phyloP scores from a whole-genome alignment of 2,797 vertebrate genomes.

The Mareca strepera region DNA sequence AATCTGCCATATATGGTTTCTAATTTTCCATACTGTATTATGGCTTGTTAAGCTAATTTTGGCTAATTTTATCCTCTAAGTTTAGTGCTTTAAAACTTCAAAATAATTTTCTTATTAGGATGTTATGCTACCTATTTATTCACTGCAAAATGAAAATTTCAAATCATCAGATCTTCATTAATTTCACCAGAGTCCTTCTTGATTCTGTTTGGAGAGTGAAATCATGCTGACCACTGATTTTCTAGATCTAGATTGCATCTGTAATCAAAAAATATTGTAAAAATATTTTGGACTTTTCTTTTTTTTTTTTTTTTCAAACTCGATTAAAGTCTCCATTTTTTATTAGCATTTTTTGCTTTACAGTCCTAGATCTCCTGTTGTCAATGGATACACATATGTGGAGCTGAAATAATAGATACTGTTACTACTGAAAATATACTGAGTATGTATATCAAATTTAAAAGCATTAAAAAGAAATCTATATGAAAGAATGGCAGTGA shows the following conservation, averaged over 20 bases:
- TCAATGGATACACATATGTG: fast-evolving
- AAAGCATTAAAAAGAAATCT: neutral
- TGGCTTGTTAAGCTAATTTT: constrained; percentile 32
- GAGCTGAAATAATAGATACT: neutral
- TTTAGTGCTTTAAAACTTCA: neutral
- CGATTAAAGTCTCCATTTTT: neutral
- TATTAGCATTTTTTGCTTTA: neutral
- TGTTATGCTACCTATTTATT: neutral
- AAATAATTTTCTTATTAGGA: neutral
- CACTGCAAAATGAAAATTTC: neutral
- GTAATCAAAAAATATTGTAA: neutral
- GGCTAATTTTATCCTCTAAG: constrained; percentile 40
- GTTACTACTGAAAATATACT: neutral
- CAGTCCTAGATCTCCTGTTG: neutral
- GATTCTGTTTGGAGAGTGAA: neutral
- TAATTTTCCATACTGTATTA: constrained; percentile 34
- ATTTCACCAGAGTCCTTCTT: neutral
- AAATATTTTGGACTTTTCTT: neutral
- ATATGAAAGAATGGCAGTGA: neutral
- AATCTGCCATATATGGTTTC: constrained; percentile 46
- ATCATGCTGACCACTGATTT: neutral
- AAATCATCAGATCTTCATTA: neutral
- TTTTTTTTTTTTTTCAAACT: neutral
- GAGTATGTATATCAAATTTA: neutral
- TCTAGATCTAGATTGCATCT: neutral